phyloP scores from a whole-genome alignment of 2,113 vertebrate genomes.

The Nyctereutes procyonoides region DNA sequence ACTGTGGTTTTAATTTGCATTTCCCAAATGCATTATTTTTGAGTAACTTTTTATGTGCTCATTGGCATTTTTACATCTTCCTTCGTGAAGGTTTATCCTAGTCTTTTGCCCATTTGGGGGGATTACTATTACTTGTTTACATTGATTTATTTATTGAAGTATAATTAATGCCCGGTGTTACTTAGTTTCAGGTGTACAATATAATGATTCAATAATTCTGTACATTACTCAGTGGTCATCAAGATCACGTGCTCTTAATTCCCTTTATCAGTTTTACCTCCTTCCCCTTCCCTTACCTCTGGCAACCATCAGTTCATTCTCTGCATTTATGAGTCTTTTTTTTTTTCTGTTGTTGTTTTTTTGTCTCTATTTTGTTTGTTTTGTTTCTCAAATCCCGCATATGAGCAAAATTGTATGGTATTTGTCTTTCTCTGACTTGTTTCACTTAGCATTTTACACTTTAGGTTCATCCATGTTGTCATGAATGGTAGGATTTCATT shows the following conservation, averaged over 20 bases:
- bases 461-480: background rate
- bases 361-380: background rate
- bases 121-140: background rate
- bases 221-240: background rate
- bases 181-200: background rate
- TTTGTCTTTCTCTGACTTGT: background rate
- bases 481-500: background rate
- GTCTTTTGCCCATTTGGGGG: background rate
- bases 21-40: background rate
- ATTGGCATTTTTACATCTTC: background rate
- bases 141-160: background rate
- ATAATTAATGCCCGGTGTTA: background rate
- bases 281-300: fast-evolving
- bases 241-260: background rate
- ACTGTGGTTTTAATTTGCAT: background rate
- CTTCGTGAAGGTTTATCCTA: background rate
- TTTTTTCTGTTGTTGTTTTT: background rate
- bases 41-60: background rate
- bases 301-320: background rate
- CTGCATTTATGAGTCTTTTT: background rate
- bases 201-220: background rate
- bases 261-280: background rate
- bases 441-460: background rate
- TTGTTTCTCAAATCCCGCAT: background rate
- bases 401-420: background rate